Evolutionary conservation across 2,888 invertebrate genomes (phyloP), one percentile per base, ranked within the genome.

Genomic region (Argynnis bischoffii): DNA sequence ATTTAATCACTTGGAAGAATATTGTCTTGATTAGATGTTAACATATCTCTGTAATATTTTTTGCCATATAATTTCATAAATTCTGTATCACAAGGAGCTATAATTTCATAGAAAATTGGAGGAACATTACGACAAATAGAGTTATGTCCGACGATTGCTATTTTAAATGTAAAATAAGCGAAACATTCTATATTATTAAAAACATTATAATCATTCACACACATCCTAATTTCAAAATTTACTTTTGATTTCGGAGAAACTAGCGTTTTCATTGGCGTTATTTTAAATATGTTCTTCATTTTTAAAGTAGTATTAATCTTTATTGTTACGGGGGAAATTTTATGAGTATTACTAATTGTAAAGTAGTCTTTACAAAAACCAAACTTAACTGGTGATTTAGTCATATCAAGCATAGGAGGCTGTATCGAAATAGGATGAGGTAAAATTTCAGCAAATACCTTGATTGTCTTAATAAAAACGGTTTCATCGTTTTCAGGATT

Each of bases 371-470:
- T 73, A 71, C 79, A 84, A 75, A 77, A 81, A 8, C 91, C 91
- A 69, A 85, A 79, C n/a, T 46, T 72, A n/a, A 83, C 64, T 47
- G 81, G 78, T 4, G 86, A 80, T 35, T 76, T 51, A 0, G 85
- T 78, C 88, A 92, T 88, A 69, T 90, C 90, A 67, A 92, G 77
- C 50, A 91, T 75, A 55, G 68, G 50, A 1, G 92, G 92, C 15
- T 72, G 15, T 74, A 92, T 80, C 73, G 77, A 67, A 67, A 92
- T 75, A 15, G 91, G 90, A 77, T 87, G 81, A 6, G 86, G 81
- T 56, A 89, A 74, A 64, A 87, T 78, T 76, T 90, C 88, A 16
- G 85, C 85, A 65, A 82, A 87, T 15, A 92, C 75, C 75, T 78
- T 84, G 0, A 83, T 64, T 8, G 77, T 80, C 80, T 84, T 88